Percentiles rank a stretch among this genome's conserved stretches.
These are phyloP conservation scores for Ecdyonurus torrentis DNA, from an alignment of 2,888 invertebrate species.

Conservation along the genomic window DNA sequence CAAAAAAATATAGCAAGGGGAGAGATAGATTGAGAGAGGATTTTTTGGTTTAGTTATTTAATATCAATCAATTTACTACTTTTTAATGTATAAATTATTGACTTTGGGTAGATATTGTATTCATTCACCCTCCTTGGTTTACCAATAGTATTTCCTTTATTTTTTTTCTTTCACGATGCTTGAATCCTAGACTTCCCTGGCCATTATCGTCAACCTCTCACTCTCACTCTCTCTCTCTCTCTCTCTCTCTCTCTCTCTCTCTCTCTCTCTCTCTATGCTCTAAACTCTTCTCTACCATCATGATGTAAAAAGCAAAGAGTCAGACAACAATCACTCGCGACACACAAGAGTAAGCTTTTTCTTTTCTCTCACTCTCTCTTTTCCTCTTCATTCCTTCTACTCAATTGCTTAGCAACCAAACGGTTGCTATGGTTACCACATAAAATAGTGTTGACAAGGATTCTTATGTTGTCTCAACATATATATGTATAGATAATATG, in stretches of 20 bases:
- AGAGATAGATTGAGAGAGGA: not conserved
- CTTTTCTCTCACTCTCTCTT: not conserved
- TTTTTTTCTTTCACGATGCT: not conserved
- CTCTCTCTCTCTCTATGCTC: not conserved
- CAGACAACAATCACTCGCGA: not conserved
- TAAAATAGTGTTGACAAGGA: not conserved
- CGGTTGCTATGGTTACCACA: not conserved
- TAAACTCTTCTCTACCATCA: not conserved
- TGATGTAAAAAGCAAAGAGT: not conserved
- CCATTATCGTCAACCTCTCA: no score
- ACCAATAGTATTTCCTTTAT: no score
- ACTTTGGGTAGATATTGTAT: no score
- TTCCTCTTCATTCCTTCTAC: not conserved
- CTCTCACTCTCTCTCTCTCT: not conserved
- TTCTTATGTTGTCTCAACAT: not conserved
- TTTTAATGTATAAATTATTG: no score
- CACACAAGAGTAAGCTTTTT: not conserved
- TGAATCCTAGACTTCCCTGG: no score
- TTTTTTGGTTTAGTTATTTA: no score
- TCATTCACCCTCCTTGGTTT: no score
- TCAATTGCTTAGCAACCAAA: not conserved
- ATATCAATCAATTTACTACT: no score
- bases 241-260: not conserved
- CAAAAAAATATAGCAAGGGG: not conserved
- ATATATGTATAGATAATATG: no score